Conservation (phyloP, 2,888 invertebrate species). For the Cantharis rufa region DNA sequence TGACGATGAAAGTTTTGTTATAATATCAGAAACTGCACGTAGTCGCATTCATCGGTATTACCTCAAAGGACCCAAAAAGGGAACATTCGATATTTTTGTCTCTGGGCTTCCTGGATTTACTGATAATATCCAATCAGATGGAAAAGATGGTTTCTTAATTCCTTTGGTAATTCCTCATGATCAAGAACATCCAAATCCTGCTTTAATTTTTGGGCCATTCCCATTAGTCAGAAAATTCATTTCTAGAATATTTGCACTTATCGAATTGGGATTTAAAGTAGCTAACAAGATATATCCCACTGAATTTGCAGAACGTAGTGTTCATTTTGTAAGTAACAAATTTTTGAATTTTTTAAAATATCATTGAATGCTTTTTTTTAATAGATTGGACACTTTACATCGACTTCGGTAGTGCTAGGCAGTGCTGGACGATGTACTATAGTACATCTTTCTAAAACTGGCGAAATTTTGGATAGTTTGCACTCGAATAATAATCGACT, state of each 20-base stretch:
- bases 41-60: slow-evolving; percentile 76
- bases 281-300: slow-evolving; percentile 70
- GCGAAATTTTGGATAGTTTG: slow-evolving; percentile 71
- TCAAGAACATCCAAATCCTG: slow-evolving; percentile 61
- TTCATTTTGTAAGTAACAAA: slow-evolving; percentile 61
- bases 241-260: slow-evolving; percentile 62
- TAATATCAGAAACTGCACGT: slow-evolving; percentile 74
- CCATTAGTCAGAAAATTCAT: slow-evolving; percentile 70
- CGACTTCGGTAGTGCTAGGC: slow-evolving; percentile 34
- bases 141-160: slow-evolving; percentile 71
- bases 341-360: slow-evolving; percentile 19
- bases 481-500: slow-evolving; percentile 65
- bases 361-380: slow-evolving; percentile 37
- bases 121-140: slow-evolving; percentile 63
- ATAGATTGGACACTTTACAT: slow-evolving; percentile 70
- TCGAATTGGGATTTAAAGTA: slow-evolving; percentile 67
- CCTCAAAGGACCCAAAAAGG: slow-evolving; percentile 79
- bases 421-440: slow-evolving; percentile 58
- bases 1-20: slow-evolving; percentile 77
- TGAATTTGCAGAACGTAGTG: slow-evolving; percentile 63
- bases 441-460: slow-evolving; percentile 71
- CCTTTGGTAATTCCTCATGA: slow-evolving; percentile 62
- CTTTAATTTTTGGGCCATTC: slow-evolving; percentile 62
- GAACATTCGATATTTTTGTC: slow-evolving; percentile 77
- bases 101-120: slow-evolving; percentile 79